Percentiles rank a stretch among this genome's conserved stretches.
Evolutionary conservation across 2,888 invertebrate species (phyloP).

Genomic region (Xestoiulus laeticollis): DNA sequence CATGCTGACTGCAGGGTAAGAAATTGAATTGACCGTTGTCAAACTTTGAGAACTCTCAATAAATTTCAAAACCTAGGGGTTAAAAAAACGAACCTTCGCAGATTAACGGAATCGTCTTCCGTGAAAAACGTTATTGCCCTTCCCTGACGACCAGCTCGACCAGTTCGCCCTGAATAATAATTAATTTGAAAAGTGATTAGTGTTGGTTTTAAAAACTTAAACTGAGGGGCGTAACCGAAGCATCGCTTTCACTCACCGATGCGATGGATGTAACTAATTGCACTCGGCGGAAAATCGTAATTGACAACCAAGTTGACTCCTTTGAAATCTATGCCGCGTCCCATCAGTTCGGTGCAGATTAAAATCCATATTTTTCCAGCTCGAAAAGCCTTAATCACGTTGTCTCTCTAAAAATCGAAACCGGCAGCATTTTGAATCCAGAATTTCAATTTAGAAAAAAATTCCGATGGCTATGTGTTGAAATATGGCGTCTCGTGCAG

Average conservation of each 20-base stretch:
- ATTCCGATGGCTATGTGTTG: no score
- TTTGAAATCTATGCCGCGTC: slow-evolving; percentile 95
- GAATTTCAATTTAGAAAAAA: no score
- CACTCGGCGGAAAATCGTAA: slow-evolving; percentile 94
- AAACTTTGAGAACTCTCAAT: no score
- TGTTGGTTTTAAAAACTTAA: neutral
- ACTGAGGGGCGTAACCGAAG: no score
- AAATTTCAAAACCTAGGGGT: no score
- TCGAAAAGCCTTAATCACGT: slow-evolving; percentile 88
- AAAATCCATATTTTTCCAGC: slow-evolving; percentile 94
- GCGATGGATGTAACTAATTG: slow-evolving; percentile 90
- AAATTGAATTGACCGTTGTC: no score
- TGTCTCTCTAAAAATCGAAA: slow-evolving; percentile 77
- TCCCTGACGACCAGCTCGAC: slow-evolving; percentile 89
- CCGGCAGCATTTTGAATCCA: slow-evolving; percentile 32
- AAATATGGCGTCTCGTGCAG: no score
- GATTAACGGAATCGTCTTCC: slow-evolving; percentile 82
- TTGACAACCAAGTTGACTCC: slow-evolving; percentile 96
- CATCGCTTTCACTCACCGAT: slow-evolving; percentile 69
- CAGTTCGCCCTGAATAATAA: slow-evolving; percentile 78
- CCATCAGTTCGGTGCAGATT: slow-evolving; percentile 96
- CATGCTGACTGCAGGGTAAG: no score
- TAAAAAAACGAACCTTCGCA: slow-evolving; percentile 86
- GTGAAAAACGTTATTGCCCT: slow-evolving; percentile 95
- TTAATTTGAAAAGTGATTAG: neutral